phyloP scores from a whole-genome alignment of 2,113 vertebrate genomes.

The Dissostichus mawsoni region DNA sequence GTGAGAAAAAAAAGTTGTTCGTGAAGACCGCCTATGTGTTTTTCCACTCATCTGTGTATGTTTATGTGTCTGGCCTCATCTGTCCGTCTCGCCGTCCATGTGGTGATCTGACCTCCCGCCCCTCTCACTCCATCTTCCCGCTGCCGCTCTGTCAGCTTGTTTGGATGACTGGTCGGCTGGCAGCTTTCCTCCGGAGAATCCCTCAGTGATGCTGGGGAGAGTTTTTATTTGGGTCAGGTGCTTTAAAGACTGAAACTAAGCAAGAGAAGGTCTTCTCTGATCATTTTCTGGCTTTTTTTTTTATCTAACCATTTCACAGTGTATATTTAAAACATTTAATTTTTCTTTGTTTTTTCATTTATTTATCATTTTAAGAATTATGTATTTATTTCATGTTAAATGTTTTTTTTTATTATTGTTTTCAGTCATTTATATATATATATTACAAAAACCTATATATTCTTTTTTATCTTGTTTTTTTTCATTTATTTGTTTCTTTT shows the following conservation, averaged over 20 bases:
- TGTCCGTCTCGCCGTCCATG: slow-evolving; percentile 4
- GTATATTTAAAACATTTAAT: too few species aligned
- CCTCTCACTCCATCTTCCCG: slow-evolving; percentile 29
- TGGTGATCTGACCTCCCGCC: slow-evolving; percentile 48
- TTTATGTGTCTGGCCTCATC: slow-evolving; percentile 20
- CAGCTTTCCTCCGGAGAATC: slow-evolving; percentile 27
- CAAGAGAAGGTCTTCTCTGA: neutral
- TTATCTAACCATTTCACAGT: too few species aligned
- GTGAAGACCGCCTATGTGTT: neutral
- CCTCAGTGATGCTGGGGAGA: neutral
- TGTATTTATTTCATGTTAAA: too few species aligned
- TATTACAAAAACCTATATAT: too few species aligned
- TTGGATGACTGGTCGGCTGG: slow-evolving; percentile 23
- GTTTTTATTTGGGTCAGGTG: slow-evolving; percentile 13
- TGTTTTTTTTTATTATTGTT: too few species aligned
- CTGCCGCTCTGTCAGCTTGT: slow-evolving; percentile 45
- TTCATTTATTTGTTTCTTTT: too few species aligned
- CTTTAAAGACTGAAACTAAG: slow-evolving; percentile 1
- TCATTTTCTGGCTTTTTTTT: neutral
- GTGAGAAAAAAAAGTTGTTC: neutral
- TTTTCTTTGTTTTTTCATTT: too few species aligned
- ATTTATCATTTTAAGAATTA: too few species aligned
- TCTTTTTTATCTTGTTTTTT: too few species aligned
- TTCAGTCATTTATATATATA: too few species aligned
- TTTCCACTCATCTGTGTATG: slow-evolving; percentile 16